A percentile compares a stretch with the other conserved stretches of the same genome.
phyloP scores from a whole-genome alignment of 2,113 vertebrate species.

The Murina feae region DNA sequence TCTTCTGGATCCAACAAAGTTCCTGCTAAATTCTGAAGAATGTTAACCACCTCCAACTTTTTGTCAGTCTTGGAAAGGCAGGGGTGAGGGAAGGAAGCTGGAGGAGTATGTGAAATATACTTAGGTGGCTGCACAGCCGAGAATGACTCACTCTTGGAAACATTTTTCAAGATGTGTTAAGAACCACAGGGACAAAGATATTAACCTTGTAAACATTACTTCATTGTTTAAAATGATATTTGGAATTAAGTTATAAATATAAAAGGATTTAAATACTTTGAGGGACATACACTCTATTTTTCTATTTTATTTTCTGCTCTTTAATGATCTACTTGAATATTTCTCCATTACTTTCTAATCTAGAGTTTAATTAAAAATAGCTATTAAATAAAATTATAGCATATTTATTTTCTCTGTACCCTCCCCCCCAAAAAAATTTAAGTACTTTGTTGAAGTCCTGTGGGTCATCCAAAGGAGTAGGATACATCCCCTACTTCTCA shows the following conservation, averaged over 20 bases:
- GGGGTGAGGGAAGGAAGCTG: background rate
- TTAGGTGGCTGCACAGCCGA: fast-evolving
- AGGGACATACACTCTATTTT: background rate
- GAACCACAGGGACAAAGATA: background rate
- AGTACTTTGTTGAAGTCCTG: background rate
- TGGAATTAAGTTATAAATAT: background rate
- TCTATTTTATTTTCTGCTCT: background rate
- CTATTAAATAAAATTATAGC: background rate
- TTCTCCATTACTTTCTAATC: background rate
- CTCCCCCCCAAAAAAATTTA: background rate
- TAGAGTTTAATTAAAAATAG: background rate
- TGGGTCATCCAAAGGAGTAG: background rate
- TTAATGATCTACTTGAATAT: background rate
- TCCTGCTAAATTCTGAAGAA: background rate
- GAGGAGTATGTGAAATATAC: background rate
- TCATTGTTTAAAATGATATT: slow-evolving; percentile 2
- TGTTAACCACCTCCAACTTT: background rate
- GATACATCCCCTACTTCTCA: background rate
- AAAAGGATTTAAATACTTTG: background rate
- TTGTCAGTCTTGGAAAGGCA: background rate
- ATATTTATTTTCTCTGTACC: background rate
- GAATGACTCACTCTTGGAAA: background rate
- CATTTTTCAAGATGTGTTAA: background rate
- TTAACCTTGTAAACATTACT: background rate
- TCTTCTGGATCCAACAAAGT: background rate